A percentile compares a stretch with the other conserved stretches of the same genome.
phyloP scores from a whole-genome alignment of 2,797 vertebrate species.

The Jordanella pulchra region DNA sequence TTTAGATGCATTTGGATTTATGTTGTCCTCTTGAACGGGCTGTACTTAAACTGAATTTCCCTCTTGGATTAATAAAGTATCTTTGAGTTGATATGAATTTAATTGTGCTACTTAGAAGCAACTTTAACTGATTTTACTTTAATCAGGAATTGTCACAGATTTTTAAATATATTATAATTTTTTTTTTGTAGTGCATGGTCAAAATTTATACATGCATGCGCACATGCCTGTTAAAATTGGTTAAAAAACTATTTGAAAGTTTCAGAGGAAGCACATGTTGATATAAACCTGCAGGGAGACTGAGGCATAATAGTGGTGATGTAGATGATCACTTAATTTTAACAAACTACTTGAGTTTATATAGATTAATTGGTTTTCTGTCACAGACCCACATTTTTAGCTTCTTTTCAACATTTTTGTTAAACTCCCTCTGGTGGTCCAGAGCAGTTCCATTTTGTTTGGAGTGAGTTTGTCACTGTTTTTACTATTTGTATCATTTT shows the following conservation, averaged over 20 bases:
- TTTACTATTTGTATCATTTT: no score
- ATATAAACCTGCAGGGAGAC: not conserved
- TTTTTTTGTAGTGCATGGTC: no score
- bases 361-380: not conserved
- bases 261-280: not conserved
- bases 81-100: no score
- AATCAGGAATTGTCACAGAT: not conserved
- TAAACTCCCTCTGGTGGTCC: no score
- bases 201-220: not conserved
- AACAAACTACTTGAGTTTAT: not conserved
- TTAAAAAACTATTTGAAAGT: not conserved
- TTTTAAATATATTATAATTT: not conserved
- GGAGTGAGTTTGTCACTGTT: no score
- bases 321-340: not conserved
- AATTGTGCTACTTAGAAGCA: no score
- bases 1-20: not conserved
- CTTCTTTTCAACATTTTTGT: not conserved
- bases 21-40: no score
- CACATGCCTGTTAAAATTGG: not conserved
- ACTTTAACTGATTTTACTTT: not conserved
- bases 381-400: not conserved
- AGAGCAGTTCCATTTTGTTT: no score
- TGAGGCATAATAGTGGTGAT: not conserved
- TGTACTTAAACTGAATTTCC: no score
- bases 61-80: no score